These are phyloP conservation scores for Spinus olivaceus DNA, from an alignment of 2,797 vertebrate species.

Conservation along the genomic window DNA sequence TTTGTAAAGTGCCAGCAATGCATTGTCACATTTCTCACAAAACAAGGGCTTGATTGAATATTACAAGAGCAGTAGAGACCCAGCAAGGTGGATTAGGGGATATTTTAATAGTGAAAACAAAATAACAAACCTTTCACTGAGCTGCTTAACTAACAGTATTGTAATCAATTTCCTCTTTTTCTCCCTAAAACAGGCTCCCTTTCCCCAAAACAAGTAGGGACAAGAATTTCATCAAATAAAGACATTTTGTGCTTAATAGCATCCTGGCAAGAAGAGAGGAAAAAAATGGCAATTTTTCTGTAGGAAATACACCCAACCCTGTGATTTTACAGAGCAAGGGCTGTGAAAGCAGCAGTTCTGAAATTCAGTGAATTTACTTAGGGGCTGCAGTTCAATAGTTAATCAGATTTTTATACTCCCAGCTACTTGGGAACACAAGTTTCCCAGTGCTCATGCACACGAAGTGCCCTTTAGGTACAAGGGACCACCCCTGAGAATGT, in stretches of 20 bases:
- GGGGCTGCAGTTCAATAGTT: not conserved
- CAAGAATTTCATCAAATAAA: not conserved
- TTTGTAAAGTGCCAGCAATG: constrained; percentile 63
- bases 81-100: constrained; percentile 55
- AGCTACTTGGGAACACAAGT: not conserved
- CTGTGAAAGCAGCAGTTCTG: rapidly evolving
- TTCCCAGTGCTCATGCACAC: not conserved
- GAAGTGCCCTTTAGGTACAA: not conserved
- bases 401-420: not conserved
- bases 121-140: not conserved
- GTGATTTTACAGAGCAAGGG: not conserved
- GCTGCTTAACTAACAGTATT: not conserved
- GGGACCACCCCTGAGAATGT: not conserved
- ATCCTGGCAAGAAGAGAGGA: not conserved
- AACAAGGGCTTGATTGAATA: constrained; percentile 71
- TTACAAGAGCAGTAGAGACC: constrained; percentile 40
- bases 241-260: not conserved
- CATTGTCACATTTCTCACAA: constrained; percentile 65
- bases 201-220: not conserved
- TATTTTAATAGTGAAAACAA: constrained; percentile 49
- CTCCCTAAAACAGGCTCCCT: not conserved
- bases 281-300: not conserved
- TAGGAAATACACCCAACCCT: not conserved
- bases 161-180: not conserved
- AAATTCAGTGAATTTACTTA: not conserved